These are phyloP conservation scores for Ornithoptera alexandrae DNA, from an alignment of 2,888 invertebrate genomes.

Conservation along the genomic window DNA sequence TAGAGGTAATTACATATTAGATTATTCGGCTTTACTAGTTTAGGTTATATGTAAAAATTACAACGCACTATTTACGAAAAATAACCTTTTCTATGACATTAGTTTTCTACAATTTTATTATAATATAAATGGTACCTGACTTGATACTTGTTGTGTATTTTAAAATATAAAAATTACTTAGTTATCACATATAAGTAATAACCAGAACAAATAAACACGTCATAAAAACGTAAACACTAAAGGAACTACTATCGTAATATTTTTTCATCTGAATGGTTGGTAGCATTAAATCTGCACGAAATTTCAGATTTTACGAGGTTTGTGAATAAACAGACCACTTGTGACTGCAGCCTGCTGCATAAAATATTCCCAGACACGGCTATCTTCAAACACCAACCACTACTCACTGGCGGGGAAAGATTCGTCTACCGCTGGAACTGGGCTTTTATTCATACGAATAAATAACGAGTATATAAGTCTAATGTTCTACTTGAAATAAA, in stretches of 20 bases:
- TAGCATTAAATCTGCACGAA: conserved; percentile 1
- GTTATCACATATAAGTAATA: too few relatives aligned
- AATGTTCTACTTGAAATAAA: background rate
- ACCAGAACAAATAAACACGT: too few relatives aligned
- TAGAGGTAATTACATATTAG: too few relatives aligned
- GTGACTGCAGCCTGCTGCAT: conserved; percentile 14
- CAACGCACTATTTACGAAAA: too few relatives aligned
- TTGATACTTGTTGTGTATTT: too few relatives aligned
- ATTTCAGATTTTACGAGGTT: conserved; percentile 1
- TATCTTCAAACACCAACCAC: conserved; percentile 6
- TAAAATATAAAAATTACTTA: too few relatives aligned
- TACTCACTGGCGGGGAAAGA: conserved; percentile 5
- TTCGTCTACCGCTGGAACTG: background rate
- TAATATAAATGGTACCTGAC: too few relatives aligned
- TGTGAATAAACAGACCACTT: conserved; percentile 22
- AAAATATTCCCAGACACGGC: conserved; percentile 29
- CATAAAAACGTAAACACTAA: too few relatives aligned
- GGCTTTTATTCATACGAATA: background rate
- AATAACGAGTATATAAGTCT: background rate
- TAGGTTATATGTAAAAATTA: too few relatives aligned
- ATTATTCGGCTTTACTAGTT: too few relatives aligned
- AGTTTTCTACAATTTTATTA: too few relatives aligned
- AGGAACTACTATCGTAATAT: background rate
- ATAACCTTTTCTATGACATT: too few relatives aligned
- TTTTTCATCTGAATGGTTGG: background rate